Conservation (phyloP, 2,113 vertebrate genomes). For the Plectropomus leopardus region DNA sequence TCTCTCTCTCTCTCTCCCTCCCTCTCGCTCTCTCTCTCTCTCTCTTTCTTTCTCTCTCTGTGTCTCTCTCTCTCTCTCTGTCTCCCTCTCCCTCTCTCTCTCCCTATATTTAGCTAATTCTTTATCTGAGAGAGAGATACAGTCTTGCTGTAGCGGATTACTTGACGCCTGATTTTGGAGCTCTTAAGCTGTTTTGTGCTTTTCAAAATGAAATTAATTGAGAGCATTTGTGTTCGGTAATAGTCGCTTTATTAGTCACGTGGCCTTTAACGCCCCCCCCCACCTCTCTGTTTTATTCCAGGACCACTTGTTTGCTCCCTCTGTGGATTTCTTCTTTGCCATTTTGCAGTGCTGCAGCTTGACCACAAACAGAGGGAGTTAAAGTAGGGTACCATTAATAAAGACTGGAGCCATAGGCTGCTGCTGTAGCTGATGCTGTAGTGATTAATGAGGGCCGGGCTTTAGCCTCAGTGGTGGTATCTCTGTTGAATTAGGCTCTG, state of each 20-base stretch:
- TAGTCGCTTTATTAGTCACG: not conserved
- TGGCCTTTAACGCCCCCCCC: constrained; percentile 27
- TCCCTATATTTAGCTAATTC: constrained; percentile 64
- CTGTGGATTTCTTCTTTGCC: constrained; percentile 37
- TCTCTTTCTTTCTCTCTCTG: too few relatives aligned
- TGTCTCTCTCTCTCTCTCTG: too few relatives aligned
- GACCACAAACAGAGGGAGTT: constrained; percentile 57
- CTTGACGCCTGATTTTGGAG: constrained; percentile 39
- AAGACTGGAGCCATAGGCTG: constrained; percentile 55
- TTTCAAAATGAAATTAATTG: constrained; percentile 65
- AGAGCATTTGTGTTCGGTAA: constrained; percentile 32
- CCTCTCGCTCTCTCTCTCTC: too few relatives aligned
- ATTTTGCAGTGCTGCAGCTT: constrained; percentile 30
- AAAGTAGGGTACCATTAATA: constrained; percentile 67
- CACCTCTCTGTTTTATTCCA: not conserved
- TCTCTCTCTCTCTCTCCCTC: too few relatives aligned
- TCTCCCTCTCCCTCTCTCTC: too few relatives aligned
- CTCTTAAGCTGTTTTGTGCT: constrained; percentile 56
- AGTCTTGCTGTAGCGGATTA: constrained; percentile 43
- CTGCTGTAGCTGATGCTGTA: constrained; percentile 53
- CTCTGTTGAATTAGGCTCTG: constrained; percentile 77
- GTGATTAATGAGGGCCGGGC: constrained; percentile 75
- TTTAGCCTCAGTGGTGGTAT: constrained; percentile 70
- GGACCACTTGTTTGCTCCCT: constrained; percentile 33
- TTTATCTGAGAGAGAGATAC: constrained; percentile 47